Conservation (phyloP, 2,888 invertebrate species). For the Steinernema scapterisci region DNA sequence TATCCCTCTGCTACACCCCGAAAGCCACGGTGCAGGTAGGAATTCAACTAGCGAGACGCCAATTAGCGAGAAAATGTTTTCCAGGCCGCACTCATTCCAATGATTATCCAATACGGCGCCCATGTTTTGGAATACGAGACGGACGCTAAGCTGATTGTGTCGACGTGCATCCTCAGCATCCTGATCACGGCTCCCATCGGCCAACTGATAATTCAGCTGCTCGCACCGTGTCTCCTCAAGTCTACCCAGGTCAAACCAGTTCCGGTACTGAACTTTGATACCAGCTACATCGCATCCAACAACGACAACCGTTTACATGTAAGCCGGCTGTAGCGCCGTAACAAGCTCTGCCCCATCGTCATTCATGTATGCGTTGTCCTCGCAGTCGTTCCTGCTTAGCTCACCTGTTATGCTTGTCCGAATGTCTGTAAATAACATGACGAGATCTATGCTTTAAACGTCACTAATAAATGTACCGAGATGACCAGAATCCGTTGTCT, state of each 20-base stretch:
- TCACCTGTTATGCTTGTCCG: background rate
- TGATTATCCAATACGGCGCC: slow-evolving; percentile 41
- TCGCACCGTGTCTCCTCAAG: slow-evolving; percentile 38
- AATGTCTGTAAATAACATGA: slow-evolving; percentile 29
- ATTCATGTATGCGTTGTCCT: no score
- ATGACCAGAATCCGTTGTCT: background rate
- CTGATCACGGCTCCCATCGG: slow-evolving; percentile 54
- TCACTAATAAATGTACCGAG: slow-evolving; percentile 13
- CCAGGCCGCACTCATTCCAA: slow-evolving; percentile 50
- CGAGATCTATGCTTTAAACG: background rate
- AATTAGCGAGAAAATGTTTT: background rate
- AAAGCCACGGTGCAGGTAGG: slow-evolving; percentile 57
- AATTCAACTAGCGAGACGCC: background rate
- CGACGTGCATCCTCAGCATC: slow-evolving; percentile 48
- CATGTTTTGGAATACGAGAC: slow-evolving; percentile 30
- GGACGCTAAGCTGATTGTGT: slow-evolving; percentile 39
- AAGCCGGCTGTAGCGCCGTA: slow-evolving; percentile 19
- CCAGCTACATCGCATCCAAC: slow-evolving; percentile 25
- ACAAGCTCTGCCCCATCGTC: background rate
- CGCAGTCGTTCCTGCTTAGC: no score
- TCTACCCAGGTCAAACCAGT: slow-evolving; percentile 13
- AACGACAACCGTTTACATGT: slow-evolving; percentile 30
- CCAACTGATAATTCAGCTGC: slow-evolving; percentile 47
- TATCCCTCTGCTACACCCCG: slow-evolving; percentile 51
- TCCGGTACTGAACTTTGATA: slow-evolving; percentile 23